Evolutionary conservation across 2,113 vertebrate genomes (phyloP).

Genomic region (Aphelocoma coerulescens): DNA sequence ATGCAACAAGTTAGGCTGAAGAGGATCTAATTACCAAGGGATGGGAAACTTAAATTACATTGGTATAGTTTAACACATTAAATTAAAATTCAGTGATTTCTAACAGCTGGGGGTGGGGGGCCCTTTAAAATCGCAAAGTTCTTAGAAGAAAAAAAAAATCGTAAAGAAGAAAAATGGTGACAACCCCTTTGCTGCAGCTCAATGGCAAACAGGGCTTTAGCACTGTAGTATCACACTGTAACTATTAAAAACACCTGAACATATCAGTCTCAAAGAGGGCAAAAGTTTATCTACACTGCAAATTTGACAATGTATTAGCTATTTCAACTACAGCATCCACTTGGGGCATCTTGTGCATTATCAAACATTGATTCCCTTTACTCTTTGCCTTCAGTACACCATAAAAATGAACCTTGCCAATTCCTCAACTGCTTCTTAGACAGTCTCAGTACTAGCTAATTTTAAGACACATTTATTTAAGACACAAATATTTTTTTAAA

Average conservation of each 20-base stretch:
- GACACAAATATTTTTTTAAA: not conserved
- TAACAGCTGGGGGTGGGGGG: not conserved
- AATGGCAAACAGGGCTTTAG: not conserved
- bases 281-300: not conserved
- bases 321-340: not conserved
- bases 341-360: not conserved
- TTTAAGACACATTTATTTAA: not conserved
- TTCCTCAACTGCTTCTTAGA: not conserved
- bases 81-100: not conserved
- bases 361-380: not conserved
- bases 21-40: not conserved
- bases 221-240: not conserved
- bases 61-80: not conserved
- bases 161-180: not conserved
- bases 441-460: not conserved
- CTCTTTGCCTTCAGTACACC: not conserved
- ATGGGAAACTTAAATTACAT: not conserved
- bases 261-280: not conserved
- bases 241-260: not conserved
- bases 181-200: not conserved
- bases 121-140: not conserved
- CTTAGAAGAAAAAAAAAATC: not conserved
- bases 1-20: not conserved
- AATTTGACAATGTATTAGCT: not conserved
- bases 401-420: not conserved